Conservation (phyloP, 2,888 invertebrate genomes). For the Lasioglossum zephyrum region DNA sequence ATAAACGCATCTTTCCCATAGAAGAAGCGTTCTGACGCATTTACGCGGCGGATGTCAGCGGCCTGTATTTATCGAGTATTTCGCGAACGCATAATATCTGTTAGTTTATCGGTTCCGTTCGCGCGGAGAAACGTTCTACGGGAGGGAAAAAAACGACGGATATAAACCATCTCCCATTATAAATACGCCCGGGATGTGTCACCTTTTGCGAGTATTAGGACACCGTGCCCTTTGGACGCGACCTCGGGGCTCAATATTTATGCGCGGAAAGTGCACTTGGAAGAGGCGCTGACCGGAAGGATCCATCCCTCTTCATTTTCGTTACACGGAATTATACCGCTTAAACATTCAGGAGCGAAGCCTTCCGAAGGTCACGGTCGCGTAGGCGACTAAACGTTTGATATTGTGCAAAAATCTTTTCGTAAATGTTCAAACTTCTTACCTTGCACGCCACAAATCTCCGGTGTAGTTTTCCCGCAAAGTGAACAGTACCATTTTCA, state of each 20-base stretch:
- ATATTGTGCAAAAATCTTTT: background rate
- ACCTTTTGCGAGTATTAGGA: background rate
- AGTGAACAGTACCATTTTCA: background rate
- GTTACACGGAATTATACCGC: background rate
- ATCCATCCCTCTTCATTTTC: background rate
- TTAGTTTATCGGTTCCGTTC: constrained; percentile 22
- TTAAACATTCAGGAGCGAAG: background rate
- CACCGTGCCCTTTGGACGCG: background rate
- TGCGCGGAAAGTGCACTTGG: background rate
- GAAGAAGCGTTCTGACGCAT: constrained; percentile 58
- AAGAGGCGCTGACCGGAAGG: constrained; percentile 1
- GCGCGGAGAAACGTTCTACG: too few species aligned
- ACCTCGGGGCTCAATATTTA: background rate
- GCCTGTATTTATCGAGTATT: constrained; percentile 52
- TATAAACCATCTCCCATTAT: background rate
- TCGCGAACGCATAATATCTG: constrained; percentile 27
- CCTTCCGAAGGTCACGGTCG: constrained; percentile 20
- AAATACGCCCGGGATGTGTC: background rate
- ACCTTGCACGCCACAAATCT: background rate
- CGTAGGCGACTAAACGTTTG: constrained; percentile 16
- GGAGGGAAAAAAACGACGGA: background rate
- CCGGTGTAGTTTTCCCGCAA: background rate
- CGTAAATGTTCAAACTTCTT: background rate
- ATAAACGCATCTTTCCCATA: constrained; percentile 77
- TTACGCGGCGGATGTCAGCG: constrained; percentile 50